phyloP scores from a whole-genome alignment of 2,888 invertebrate genomes.

The Megalurothrips usitatus region DNA sequence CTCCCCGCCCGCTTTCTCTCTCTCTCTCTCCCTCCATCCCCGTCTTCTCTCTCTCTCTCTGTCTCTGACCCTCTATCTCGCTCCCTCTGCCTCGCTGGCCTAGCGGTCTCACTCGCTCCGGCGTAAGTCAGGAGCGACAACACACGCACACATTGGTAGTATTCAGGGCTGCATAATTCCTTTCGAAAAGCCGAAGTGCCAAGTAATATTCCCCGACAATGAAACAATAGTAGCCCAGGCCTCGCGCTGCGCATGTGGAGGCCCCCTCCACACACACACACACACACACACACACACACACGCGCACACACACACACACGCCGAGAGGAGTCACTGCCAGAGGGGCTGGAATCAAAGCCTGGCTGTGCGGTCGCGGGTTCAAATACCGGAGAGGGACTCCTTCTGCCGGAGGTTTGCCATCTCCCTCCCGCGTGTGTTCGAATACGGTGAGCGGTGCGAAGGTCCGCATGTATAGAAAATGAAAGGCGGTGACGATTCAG shows the following conservation, averaged over 20 bases:
- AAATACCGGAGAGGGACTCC: too few species aligned
- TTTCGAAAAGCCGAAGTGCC: not conserved
- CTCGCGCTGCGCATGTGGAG: too few species aligned
- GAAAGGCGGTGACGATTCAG: too few species aligned
- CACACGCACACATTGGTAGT: not conserved
- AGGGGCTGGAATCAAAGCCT: not conserved
- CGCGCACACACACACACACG: not conserved
- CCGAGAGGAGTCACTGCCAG: not conserved
- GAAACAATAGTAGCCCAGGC: not conserved
- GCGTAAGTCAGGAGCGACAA: not conserved
- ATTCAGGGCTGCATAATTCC: conserved; percentile 5
- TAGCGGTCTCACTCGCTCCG: not conserved
- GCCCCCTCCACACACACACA: too few species aligned
- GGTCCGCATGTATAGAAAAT: too few species aligned
- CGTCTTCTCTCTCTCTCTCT: not conserved
- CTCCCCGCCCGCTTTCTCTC: not conserved
- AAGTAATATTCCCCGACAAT: conserved; percentile 14
- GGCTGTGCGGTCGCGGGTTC: too few species aligned
- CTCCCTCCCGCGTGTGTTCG: too few species aligned
- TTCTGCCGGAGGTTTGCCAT: too few species aligned
- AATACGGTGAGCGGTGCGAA: too few species aligned
- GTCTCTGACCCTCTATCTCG: not conserved
- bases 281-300: not conserved
- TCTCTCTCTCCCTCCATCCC: not conserved
- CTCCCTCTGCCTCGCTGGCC: not conserved